Conservation (phyloP, 2,797 vertebrate species). For the Neosilurus mollespiculum region DNA sequence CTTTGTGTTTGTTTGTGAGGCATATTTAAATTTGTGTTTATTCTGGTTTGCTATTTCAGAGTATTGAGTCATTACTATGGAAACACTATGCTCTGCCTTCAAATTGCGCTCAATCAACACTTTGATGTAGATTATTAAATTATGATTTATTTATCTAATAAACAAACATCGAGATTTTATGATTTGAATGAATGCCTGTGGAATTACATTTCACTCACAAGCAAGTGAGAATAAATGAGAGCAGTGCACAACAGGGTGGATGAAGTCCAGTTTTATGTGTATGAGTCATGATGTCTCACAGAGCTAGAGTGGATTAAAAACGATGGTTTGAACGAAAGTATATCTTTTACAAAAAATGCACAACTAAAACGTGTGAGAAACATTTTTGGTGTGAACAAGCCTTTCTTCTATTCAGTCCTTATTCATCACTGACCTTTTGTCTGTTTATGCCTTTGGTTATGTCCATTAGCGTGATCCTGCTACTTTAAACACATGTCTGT, state of each 20-base stretch:
- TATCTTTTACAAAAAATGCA: not conserved
- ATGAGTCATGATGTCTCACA: not conserved
- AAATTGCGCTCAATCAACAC: not conserved
- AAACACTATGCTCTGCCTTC: not conserved
- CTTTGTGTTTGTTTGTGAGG: not conserved
- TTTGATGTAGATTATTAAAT: not conserved
- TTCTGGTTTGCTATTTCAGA: not conserved
- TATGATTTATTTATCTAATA: slow-evolving; percentile 4
- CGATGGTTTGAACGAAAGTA: not conserved
- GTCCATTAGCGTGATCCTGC: not conserved
- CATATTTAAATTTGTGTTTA: not conserved
- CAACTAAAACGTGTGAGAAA: not conserved
- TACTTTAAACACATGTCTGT: not conserved
- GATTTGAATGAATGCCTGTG: not conserved
- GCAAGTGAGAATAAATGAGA: not conserved
- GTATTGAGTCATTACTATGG: not conserved
- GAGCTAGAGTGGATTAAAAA: not conserved
- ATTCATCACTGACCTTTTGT: not conserved
- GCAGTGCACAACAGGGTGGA: not conserved
- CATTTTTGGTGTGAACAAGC: not conserved
- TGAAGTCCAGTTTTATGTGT: not conserved
- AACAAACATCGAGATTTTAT: too few relatives aligned
- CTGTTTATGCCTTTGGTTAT: not conserved
- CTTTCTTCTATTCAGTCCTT: not conserved
- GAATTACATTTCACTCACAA: too few relatives aligned